Evolutionary conservation across 2,797 vertebrate species (phyloP).

Genomic region (Sebastes vulpes): DNA sequence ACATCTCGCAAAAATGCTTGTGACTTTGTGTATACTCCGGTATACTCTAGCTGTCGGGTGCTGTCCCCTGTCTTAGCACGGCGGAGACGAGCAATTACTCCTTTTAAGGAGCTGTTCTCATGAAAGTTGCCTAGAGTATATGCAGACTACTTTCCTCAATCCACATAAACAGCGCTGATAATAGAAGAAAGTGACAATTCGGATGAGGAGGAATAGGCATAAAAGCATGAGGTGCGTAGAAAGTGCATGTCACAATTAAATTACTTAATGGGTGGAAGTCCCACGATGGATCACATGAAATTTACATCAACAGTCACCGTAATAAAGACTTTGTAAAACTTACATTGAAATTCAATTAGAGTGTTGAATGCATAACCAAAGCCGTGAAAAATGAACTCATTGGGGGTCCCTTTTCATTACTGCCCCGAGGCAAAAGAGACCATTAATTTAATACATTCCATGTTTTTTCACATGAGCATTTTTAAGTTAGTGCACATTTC

Average conservation of each 20-base stretch:
- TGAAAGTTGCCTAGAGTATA: slow-evolving; percentile 64
- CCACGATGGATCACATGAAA: slow-evolving; percentile 86
- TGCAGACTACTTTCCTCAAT: slow-evolving; percentile 57
- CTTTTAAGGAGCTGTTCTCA: slow-evolving; percentile 72
- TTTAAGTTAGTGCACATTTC: slow-evolving; percentile 86
- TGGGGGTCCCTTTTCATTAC: slow-evolving; percentile 86
- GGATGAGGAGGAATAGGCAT: slow-evolving; percentile 78
- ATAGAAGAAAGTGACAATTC: slow-evolving; percentile 78
- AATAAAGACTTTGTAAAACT: slow-evolving; percentile 90
- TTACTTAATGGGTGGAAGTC: slow-evolving; percentile 86
- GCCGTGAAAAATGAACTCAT: slow-evolving; percentile 89
- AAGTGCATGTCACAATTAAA: slow-evolving; percentile 87
- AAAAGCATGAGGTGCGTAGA: slow-evolving; percentile 80
- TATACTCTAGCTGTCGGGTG: slow-evolving; percentile 62
- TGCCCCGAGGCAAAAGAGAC: slow-evolving; percentile 88
- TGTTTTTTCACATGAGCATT: slow-evolving; percentile 87
- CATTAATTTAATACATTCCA: slow-evolving; percentile 90
- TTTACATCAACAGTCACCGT: slow-evolving; percentile 88
- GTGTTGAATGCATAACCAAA: slow-evolving; percentile 89
- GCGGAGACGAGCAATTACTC: slow-evolving; percentile 68
- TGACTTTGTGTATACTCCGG: slow-evolving; percentile 66
- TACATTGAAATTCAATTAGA: slow-evolving; percentile 91
- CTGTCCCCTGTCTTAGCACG: slow-evolving; percentile 57
- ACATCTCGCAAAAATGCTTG: slow-evolving; percentile 63
- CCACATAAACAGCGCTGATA: slow-evolving; percentile 66